Base-by-base conservation (phyloP, 2,113 vertebrate species). In the Bos indicus region DNA sequence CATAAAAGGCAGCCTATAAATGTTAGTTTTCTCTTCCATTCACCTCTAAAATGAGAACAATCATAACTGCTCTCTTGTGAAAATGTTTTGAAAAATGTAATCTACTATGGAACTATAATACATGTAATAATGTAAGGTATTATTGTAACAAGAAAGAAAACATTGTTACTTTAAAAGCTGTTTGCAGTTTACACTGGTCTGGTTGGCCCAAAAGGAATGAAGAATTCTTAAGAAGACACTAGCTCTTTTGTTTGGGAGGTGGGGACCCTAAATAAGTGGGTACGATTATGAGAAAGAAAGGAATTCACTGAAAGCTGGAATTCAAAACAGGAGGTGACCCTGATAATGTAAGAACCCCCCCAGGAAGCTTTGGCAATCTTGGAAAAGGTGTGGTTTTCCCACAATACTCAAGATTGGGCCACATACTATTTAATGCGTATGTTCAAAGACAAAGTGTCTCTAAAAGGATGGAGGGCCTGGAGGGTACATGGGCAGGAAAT, bases 41-140 rank as follows among this genome's bases (percentile, higher is more conserved):
- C n/a, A 15, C 64, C 60, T 80, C 51, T 26, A 62, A 96, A 88
- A 94, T 0, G 80, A 94, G 83, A 94, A 80, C 46, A 97, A 83
- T 94, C 52, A 88, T 90, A 74, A 62, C 86, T 93, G 21, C 36
- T 93, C 80, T 57, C 33, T 64, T 97, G 91, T 87, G 91, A 57
- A 43, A 88, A 67, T 97, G 89, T 97, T 98, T 97, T 97, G 88
- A 97, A 97, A 96, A 96, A 83, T 90, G 40, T 93, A 97, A 92
- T 60, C 71, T 78, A 40, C 89, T 64, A 57, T 52, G 52, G 67
- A 91, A 93, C 97, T 94, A 96, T 92, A 96, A 81, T 95, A 83
- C 40, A n/a, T 59, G 51, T 80, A 89, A 85, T 89, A 90, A 95
- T 57, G 88, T 80, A 88, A 91, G 94, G 56, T 93, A 56, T 96